Conservation (phyloP, 2,888 invertebrate genomes). For the Euphydryas editha region DNA sequence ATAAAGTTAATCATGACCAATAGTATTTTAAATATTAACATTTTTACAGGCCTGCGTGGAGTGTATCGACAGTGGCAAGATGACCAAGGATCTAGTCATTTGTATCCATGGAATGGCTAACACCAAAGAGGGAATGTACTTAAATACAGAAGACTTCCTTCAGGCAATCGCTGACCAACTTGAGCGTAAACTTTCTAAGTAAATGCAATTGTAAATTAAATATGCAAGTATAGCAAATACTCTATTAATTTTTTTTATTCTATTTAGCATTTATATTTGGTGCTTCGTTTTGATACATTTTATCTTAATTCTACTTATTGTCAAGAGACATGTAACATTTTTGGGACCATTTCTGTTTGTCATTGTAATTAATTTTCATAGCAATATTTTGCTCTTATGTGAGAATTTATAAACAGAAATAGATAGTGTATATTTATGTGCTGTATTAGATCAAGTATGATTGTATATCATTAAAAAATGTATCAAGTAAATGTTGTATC, state of each 20-base stretch:
- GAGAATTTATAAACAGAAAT: background rate
- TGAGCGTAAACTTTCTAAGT: slow-evolving; percentile 77
- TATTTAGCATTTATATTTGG: background rate
- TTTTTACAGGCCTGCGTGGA: slow-evolving; percentile 88
- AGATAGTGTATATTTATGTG: background rate
- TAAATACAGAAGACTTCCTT: slow-evolving; percentile 94
- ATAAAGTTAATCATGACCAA: too few relatives aligned
- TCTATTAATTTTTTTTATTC: background rate
- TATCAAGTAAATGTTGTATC: background rate
- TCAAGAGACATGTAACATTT: slow-evolving; percentile 10
- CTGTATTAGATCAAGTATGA: background rate
- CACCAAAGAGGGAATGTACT: slow-evolving; percentile 91
- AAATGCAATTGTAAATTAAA: slow-evolving; percentile 40
- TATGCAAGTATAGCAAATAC: slow-evolving; percentile 17
- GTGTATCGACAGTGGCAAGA: slow-evolving; percentile 91
- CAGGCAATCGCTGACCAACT: slow-evolving; percentile 90
- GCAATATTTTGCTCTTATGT: slow-evolving; percentile 8
- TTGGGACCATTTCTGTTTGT: slow-evolving; percentile 14
- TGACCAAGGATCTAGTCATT: slow-evolving; percentile 95
- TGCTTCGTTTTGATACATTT: background rate
- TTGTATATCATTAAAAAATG: background rate
- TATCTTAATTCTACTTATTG: slow-evolving; percentile 8
- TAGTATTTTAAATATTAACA: background rate
- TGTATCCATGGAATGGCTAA: slow-evolving; percentile 93
- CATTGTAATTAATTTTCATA: background rate